Conservation (phyloP, 2,113 vertebrate genomes). For the Rhadina sibilatrix region DNA sequence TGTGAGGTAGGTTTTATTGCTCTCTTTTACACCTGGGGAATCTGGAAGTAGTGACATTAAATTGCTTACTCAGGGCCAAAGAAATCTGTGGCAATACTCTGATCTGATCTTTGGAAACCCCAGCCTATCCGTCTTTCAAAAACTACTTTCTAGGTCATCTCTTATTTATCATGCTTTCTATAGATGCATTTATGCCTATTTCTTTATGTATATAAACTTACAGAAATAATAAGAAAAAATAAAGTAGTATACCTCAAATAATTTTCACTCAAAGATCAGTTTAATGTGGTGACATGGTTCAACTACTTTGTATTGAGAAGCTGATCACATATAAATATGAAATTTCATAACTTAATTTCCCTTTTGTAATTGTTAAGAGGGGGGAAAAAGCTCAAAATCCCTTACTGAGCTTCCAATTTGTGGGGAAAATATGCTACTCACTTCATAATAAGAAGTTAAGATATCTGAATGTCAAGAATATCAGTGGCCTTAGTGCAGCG, state of each 20-base stretch:
- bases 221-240: background rate
- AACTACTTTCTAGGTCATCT: background rate
- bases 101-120: background rate
- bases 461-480: slow-evolving; percentile 47
- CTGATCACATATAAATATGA: background rate
- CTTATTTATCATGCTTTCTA: background rate
- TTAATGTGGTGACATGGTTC: background rate
- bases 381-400: background rate
- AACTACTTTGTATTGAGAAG: background rate
- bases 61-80: background rate
- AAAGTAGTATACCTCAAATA: background rate
- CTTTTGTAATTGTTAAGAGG: background rate
- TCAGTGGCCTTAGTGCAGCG: background rate
- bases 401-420: background rate
- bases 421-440: background rate
- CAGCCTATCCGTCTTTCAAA: background rate
- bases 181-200: background rate
- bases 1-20: background rate
- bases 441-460: slow-evolving; percentile 64
- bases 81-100: background rate
- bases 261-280: background rate
- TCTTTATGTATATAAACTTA: background rate
- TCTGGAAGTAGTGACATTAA: background rate
- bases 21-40: background rate
- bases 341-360: slow-evolving; percentile 33